A percentile compares a stretch with the other conserved stretches of the same genome.
phyloP scores from a whole-genome alignment of 2,888 invertebrate genomes.

The Camponotus fellah region DNA sequence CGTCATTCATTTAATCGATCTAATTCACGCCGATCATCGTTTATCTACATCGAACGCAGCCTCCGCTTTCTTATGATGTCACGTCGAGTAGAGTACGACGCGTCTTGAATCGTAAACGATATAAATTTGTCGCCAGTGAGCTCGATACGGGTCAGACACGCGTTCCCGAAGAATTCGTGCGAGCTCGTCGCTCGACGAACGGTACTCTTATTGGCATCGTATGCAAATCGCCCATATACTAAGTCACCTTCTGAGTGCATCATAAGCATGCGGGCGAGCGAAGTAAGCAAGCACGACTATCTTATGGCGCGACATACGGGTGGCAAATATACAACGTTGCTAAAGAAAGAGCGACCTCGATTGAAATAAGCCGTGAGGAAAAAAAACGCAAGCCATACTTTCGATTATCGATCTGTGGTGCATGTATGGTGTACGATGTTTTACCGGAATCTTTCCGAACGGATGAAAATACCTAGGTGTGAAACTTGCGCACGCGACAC shows the following conservation, averaged over 20 bases:
- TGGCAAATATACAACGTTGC: constrained; percentile 83
- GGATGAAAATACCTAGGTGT: background rate
- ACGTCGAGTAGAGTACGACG: background rate
- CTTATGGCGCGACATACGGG: constrained; percentile 83
- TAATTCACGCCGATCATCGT: constrained; percentile 12
- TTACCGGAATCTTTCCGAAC: constrained; percentile 21
- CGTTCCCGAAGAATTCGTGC: constrained; percentile 33
- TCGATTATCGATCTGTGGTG: constrained; percentile 54
- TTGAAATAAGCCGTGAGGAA: constrained; percentile 44
- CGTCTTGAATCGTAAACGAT: constrained; percentile 35
- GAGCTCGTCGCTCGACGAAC: constrained; percentile 63
- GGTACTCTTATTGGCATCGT: constrained; percentile 78
- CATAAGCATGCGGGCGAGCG: constrained; percentile 83
- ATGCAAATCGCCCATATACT: constrained; percentile 85
- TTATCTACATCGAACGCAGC: background rate
- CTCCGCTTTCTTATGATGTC: background rate
- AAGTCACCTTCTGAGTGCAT: constrained; percentile 81
- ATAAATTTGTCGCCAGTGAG: background rate
- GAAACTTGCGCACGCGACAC: background rate
- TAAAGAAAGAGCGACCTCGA: constrained; percentile 70
- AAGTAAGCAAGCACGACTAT: constrained; percentile 80
- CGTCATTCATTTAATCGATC: constrained; percentile 28
- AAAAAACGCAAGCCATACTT: constrained; percentile 53
- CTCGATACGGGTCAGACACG: constrained; percentile 48
- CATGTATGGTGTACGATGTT: background rate